Conservation (phyloP, 1,140 invertebrate genomes). For the Drosophila obscura region DNA sequence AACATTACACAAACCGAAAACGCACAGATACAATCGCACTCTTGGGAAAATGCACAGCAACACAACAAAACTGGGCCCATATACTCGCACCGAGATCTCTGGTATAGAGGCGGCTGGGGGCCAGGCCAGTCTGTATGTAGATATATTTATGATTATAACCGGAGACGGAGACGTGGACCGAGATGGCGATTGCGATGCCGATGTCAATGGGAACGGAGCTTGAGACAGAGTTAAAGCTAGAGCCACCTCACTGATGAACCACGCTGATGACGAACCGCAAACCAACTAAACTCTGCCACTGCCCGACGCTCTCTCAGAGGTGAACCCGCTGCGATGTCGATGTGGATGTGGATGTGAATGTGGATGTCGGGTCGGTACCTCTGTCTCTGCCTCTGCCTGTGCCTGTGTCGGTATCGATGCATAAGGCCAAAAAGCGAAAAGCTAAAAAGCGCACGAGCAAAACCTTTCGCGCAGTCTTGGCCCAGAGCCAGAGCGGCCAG, state of each 20-base stretch:
- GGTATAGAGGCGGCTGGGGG: background rate
- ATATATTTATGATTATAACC: slow-evolving; percentile 78
- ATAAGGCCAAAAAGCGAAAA: slow-evolving; percentile 73
- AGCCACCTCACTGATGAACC: slow-evolving; percentile 56
- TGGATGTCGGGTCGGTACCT: slow-evolving; percentile 11
- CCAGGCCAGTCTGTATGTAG: slow-evolving; percentile 60
- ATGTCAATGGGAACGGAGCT: slow-evolving; percentile 1
- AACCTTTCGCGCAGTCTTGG: slow-evolving; percentile 77
- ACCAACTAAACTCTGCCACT: slow-evolving; percentile 66
- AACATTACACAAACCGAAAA: slow-evolving; percentile 64
- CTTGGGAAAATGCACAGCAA: slow-evolving; percentile 78
- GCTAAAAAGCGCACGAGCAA: slow-evolving; percentile 47
- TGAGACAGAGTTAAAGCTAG: slow-evolving; percentile 26
- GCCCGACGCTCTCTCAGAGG: slow-evolving; percentile 34
- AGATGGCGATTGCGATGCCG: slow-evolving; percentile 8
- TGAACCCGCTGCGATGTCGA: slow-evolving; percentile 3
- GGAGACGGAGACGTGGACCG: slow-evolving; percentile 36
- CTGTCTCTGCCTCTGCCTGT: slow-evolving; percentile 30
- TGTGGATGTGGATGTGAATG: too few relatives aligned
- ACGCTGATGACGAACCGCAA: slow-evolving; percentile 78
- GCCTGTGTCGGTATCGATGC: slow-evolving; percentile 38
- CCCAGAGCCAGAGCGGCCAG: slow-evolving; percentile 38
- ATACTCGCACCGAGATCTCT: slow-evolving; percentile 23
- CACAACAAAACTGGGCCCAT: slow-evolving; percentile 56
- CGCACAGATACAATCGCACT: slow-evolving; percentile 45